Base-by-base conservation (phyloP, 2,797 vertebrate species). In the Harpagifer antarcticus region DNA sequence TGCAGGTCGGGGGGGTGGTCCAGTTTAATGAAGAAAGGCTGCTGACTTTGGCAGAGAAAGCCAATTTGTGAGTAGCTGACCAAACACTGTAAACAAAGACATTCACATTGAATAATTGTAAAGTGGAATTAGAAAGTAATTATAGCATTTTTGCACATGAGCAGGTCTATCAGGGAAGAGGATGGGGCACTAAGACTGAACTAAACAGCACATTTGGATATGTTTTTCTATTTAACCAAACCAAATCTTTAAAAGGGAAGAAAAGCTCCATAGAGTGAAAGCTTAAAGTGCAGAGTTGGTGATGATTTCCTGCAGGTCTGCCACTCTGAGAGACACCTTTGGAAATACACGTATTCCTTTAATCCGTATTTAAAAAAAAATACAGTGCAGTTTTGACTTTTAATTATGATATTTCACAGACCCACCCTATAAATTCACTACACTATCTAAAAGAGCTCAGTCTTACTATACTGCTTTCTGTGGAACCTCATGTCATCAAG, bases 21-120 rank as follows among this genome's bases (percentile, higher is more conserved):
- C 98, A 99, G 61, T 99, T 99, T 91, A 96, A 99, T 84, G 98
- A 99, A 87, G 95, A 70, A 31, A 92, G 95, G 19, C 96, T 99
- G 47, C 90, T 99, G 86, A 86, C 91, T 52, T 94, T 99, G 88
- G 97, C 97, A 82, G 97, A 99, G 82, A 97, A 97, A 86, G 97
- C 98, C 3, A 96, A 98, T 79, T 99, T 99, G 98, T 99, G 88
- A 97, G 98, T 95, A 71, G n/a, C 14, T 52, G 5, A 61, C 44
- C 58, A 37, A 37, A 37, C 33, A 9, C 7, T 37, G 1, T 37
- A 37, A 37, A 37, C 8, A 37, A 37, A 37, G 33, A 37, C 33
- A 37, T 37, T 37, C 33, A 37, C 33, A 9, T 37, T 37, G 33
- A 37, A 37, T 37, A 37, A 37, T 9, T 37, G 33, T 37, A 37